Evolutionary conservation across 2,888 invertebrate species (phyloP).

Genomic region (Dicycla oo): DNA sequence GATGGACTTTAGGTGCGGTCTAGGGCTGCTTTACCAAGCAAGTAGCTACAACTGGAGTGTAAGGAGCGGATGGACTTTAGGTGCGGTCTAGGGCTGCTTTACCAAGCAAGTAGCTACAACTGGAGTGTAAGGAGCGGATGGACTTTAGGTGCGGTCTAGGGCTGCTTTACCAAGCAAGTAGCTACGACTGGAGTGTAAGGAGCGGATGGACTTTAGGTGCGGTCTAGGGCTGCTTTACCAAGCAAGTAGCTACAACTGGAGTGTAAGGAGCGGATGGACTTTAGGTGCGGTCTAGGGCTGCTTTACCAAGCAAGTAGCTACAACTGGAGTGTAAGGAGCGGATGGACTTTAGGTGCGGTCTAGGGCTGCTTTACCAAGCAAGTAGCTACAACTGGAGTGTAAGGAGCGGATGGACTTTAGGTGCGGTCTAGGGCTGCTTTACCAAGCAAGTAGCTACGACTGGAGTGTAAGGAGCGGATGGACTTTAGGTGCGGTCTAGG

Average conservation of each 20-base stretch:
- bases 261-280: conserved; percentile 27
- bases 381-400: too few species aligned
- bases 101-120: too few species aligned
- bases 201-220: conserved; percentile 39
- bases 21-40: too few species aligned
- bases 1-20: conserved; percentile 41
- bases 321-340: conserved; percentile 17
- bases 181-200: too few species aligned
- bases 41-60: too few species aligned
- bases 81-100: conserved; percentile 43
- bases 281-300: conserved; percentile 42
- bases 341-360: conserved; percentile 41
- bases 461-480: conserved; percentile 6
- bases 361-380: too few species aligned
- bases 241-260: too few species aligned
- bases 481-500: conserved; percentile 42
- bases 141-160: conserved; percentile 42
- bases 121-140: conserved; percentile 6
- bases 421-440: conserved; percentile 43
- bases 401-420: conserved; percentile 34
- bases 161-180: too few species aligned
- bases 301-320: too few species aligned
- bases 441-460: too few species aligned
- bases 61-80: conserved; percentile 33
- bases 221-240: too few species aligned